Percentiles rank a stretch among this genome's conserved stretches.
Evolutionary conservation across 2,113 vertebrate genomes (phyloP).

Genomic region (Atrichornis clamosus): DNA sequence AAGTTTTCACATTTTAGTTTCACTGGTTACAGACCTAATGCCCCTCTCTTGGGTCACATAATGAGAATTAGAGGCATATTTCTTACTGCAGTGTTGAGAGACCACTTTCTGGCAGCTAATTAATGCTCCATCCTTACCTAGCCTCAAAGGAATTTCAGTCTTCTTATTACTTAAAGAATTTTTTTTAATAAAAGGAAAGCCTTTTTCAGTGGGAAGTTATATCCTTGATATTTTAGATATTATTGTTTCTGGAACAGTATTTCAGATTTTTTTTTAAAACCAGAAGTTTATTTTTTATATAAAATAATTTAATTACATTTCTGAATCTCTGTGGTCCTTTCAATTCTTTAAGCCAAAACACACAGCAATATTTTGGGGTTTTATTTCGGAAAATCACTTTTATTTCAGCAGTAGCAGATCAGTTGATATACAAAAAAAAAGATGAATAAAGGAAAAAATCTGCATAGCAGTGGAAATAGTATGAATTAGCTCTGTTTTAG

Average conservation of each 20-base stretch:
- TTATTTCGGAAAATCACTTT: not conserved
- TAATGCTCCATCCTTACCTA: slow-evolving; percentile 54
- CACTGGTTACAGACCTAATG: slow-evolving; percentile 19
- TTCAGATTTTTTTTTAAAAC: not conserved
- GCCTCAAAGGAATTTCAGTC: slow-evolving; percentile 60
- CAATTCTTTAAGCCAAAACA: not conserved
- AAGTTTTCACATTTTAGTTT: slow-evolving; percentile 66
- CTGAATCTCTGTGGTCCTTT: not conserved
- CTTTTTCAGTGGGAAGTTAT: not conserved
- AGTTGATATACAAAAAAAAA: not conserved
- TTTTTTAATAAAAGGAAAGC: slow-evolving; percentile 65
- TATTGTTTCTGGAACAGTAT: not conserved
- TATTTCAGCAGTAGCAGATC: not conserved
- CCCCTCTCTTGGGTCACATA: slow-evolving; percentile 55
- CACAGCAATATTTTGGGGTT: not conserved
- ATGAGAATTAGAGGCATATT: slow-evolving; percentile 69
- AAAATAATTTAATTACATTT: not conserved
- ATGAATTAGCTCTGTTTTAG: not conserved
- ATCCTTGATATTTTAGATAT: not conserved
- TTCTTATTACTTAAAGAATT: slow-evolving; percentile 45
- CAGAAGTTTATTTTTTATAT: not conserved
- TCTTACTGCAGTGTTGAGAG: slow-evolving; percentile 62
- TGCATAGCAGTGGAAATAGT: not conserved
- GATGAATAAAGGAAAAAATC: not conserved
- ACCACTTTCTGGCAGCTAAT: slow-evolving; percentile 63